Conservation (phyloP, 2,113 vertebrate species). For the Alectura lathami region DNA sequence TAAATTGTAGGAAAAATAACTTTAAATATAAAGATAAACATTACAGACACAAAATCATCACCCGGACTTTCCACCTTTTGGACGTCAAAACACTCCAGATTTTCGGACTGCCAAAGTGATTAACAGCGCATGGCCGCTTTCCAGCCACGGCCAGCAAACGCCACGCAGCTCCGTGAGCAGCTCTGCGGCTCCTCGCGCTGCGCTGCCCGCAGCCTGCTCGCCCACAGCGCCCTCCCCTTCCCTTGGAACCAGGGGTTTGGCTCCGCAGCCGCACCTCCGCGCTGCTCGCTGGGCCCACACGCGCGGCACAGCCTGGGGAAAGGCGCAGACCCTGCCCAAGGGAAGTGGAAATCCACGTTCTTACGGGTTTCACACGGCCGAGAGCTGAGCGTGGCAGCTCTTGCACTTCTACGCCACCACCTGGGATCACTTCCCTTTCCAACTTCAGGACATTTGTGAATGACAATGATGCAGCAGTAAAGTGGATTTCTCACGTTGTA, state of each 20-base stretch:
- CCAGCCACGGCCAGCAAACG: not conserved
- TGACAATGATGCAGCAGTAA: not conserved
- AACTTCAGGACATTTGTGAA: not conserved
- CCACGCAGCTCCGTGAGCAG: not conserved
- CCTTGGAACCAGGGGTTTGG: not conserved
- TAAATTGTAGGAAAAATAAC: not conserved
- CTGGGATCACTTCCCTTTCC: not conserved
- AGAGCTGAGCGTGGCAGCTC: not conserved
- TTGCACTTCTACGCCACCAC: not conserved
- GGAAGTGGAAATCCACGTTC: not conserved
- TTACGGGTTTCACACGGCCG: not conserved
- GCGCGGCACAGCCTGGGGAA: not conserved
- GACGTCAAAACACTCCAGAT: not conserved
- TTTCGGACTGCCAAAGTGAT: not conserved
- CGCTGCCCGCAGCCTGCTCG: not conserved
- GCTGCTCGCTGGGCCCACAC: not conserved
- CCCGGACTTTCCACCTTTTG: not conserved
- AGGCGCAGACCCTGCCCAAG: not conserved
- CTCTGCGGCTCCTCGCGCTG: not conserved
- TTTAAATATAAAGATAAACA: not conserved
- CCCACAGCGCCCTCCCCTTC: not conserved
- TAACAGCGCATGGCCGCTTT: not conserved
- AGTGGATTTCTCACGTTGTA: not conserved
- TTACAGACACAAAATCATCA: accelerated
- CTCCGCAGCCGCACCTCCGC: not conserved